Conservation (phyloP, 2,113 vertebrate species). For the Melozone crissalis region DNA sequence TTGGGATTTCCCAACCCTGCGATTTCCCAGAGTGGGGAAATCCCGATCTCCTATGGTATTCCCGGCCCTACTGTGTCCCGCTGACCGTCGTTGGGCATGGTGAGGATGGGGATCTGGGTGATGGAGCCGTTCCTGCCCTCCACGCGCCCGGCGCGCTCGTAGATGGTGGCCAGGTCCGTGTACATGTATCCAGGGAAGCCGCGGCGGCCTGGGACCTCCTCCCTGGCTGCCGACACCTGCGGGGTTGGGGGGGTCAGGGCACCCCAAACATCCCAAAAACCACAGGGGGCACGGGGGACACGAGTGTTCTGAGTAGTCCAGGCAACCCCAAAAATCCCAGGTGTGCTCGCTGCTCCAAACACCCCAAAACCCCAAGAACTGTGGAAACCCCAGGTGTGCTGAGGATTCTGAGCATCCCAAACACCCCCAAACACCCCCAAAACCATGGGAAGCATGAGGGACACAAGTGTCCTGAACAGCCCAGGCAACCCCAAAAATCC, state of each 20-base stretch:
- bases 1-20: background rate
- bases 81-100: background rate
- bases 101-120: background rate
- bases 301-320: background rate
- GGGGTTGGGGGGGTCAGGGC: background rate
- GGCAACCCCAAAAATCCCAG: background rate
- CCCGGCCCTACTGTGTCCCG: background rate
- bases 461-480: no score
- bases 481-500: no score
- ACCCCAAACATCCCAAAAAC: background rate
- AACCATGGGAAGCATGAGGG: no score
- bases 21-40: fast-evolving
- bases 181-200: background rate
- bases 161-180: background rate
- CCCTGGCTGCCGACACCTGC: background rate
- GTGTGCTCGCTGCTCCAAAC: no score
- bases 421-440: no score
- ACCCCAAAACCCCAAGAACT: no score
- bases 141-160: background rate
- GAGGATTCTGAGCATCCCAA: no score
- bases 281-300: fast-evolving
- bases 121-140: background rate
- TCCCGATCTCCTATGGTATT: fast-evolving
- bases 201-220: background rate
- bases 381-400: no score